Evolutionary conservation across 2,888 invertebrate species (phyloP), one percentile per base, ranked within the genome.

Genomic region (Dolichomitus sp.): DNA sequence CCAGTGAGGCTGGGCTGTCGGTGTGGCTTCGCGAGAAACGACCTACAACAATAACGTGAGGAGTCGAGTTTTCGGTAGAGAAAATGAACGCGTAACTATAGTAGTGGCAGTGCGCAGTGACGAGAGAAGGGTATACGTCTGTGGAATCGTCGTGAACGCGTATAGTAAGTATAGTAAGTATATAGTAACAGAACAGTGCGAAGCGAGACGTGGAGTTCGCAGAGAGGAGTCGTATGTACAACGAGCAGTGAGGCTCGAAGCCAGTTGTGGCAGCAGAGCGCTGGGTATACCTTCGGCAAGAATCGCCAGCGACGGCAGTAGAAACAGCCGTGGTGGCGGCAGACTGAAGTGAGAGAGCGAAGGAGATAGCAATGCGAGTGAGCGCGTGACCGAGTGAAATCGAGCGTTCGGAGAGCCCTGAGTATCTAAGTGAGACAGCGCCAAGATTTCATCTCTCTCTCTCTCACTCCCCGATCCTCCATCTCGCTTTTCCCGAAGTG

Each of bases 261-360:
- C 83, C 83, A 80, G 83, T 83, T 74, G 83, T 77, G 83, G 77
- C 83, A 70, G 80, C 65, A 69, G 57, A 77, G 80, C 68, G 80
- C 80, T 65, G 76, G 77, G 68, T 80, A 80, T 80, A 83, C 79
- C 78, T 76, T 80, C 65, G 77, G 61, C 65, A 40, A 72, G 81
- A 65, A 69, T 72, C 80, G 78, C 59, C 83, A 80, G 84, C 81
- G 83, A 84, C 83, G 83, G 83, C 80, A 84, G 84, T 80, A 80
- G 84, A 83, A 74, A 83, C 70, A 82, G 77, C 74, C 77, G 80
- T 57, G 78, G 75, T 76, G 79, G 77, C 76, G 81, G 77, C 73
- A 73, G 54, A 78, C 74, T 57, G 75, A 72, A 94, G 94, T 94
- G 81, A 83, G 79, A 94, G 88, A 93, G 23, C 93, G 94, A 80